A percentile compares a stretch with the other conserved stretches of the same genome.
phyloP scores from a whole-genome alignment of 2,113 vertebrate species.

The Ceyx melanurus region DNA sequence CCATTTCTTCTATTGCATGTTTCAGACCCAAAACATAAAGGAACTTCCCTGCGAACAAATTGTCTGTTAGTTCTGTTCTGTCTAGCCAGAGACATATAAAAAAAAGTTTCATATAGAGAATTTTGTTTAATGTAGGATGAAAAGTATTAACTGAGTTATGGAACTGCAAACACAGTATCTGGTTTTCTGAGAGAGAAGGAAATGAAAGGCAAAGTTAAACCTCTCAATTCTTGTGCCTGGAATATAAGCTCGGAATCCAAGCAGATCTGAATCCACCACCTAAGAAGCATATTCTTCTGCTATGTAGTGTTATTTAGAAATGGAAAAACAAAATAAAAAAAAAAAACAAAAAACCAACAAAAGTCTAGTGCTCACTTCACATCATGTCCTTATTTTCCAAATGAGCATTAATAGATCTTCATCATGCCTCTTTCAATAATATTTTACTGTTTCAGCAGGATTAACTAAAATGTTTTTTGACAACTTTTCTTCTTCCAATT shows the following conservation, averaged over 20 bases:
- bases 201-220: background rate
- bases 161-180: background rate
- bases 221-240: background rate
- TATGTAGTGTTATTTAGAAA: background rate
- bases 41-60: background rate
- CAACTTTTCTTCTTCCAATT: background rate
- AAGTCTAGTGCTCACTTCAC: background rate
- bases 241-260: background rate
- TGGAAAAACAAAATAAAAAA: background rate
- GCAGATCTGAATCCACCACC: background rate
- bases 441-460: background rate
- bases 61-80: background rate
- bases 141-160: background rate
- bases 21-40: background rate
- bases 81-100: background rate
- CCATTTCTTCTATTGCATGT: background rate
- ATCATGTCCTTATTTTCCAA: background rate
- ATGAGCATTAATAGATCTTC: background rate
- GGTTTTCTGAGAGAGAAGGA: background rate
- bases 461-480: background rate
- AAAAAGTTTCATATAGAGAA: background rate
- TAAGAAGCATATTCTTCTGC: background rate
- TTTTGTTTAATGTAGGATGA: background rate
- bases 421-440: background rate
- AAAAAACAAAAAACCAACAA: background rate